These are phyloP conservation scores for Lamellibrachia satsuma DNA, from an alignment of 2,888 invertebrate genomes.

Conservation along the genomic window DNA sequence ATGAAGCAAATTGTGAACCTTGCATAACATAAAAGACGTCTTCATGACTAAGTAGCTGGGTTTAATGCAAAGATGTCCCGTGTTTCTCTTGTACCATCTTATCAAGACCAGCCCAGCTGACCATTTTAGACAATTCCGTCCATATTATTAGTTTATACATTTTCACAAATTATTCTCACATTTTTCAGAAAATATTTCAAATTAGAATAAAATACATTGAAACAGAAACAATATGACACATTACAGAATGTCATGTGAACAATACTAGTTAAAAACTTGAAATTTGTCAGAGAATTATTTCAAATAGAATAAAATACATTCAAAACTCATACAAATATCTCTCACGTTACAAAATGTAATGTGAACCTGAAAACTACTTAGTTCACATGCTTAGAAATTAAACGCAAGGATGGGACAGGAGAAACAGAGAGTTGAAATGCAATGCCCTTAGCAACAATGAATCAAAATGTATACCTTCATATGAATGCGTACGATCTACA, in stretches of 20 bases:
- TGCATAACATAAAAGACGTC: not conserved
- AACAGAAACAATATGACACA: no score
- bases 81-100: not conserved
- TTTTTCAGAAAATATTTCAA: not conserved
- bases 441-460: slow-evolving; percentile 3
- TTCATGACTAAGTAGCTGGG: not conserved
- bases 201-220: no score
- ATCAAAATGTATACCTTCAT: slow-evolving; percentile 17
- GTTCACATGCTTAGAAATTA: not conserved
- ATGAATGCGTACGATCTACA: slow-evolving; percentile 4
- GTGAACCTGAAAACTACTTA: not conserved
- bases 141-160: not conserved
- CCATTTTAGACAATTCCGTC: not conserved
- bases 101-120: not conserved
- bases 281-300: not conserved
- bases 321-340: not conserved
- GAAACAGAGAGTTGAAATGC: not conserved
- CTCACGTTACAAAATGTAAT: not conserved
- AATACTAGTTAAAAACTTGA: not conserved
- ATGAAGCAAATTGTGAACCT: not conserved
- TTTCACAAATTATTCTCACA: not conserved
- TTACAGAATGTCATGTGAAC: no score
- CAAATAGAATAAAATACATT: not conserved
- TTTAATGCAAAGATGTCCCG: not conserved
- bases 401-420: not conserved